phyloP scores from a whole-genome alignment of 2,113 vertebrate species.

The Microcebus lehilahytsara region DNA sequence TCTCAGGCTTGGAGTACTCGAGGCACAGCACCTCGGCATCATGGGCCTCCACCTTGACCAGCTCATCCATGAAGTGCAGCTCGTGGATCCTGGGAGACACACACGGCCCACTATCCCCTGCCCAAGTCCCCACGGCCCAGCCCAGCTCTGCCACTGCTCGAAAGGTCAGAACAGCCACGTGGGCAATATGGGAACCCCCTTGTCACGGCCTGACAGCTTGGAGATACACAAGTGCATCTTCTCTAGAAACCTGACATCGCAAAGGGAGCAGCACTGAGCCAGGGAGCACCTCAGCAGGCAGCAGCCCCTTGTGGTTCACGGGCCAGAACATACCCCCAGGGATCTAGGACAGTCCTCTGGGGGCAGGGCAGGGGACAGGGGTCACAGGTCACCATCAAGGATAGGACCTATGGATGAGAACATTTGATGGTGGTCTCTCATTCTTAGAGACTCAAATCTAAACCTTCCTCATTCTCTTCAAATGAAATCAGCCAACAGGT shows the following conservation, averaged over 20 bases:
- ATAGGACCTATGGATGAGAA: background rate
- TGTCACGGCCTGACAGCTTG: background rate
- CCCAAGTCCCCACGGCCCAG: background rate
- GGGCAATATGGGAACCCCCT: background rate
- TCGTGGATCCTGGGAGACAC: constrained; percentile 87
- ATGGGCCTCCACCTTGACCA: constrained; percentile 92
- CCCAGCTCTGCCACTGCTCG: background rate
- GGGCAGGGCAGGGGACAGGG: background rate
- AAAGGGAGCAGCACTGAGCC: background rate
- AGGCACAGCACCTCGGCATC: constrained; percentile 93
- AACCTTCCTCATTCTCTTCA: background rate
- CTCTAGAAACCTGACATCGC: background rate
- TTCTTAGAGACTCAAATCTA: background rate
- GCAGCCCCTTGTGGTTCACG: background rate
- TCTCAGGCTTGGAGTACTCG: constrained; percentile 89
- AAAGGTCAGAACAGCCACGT: background rate
- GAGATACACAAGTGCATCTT: background rate
- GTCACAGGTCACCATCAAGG: background rate
- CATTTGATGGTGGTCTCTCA: background rate
- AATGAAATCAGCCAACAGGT: background rate
- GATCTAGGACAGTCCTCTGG: background rate
- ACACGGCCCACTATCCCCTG: background rate
- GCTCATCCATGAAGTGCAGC: constrained; percentile 86
- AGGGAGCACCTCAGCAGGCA: background rate
- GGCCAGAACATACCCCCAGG: background rate